phyloP scores from a whole-genome alignment of 1,140 invertebrate species.

The Schlechtendalia chinensis region DNA sequence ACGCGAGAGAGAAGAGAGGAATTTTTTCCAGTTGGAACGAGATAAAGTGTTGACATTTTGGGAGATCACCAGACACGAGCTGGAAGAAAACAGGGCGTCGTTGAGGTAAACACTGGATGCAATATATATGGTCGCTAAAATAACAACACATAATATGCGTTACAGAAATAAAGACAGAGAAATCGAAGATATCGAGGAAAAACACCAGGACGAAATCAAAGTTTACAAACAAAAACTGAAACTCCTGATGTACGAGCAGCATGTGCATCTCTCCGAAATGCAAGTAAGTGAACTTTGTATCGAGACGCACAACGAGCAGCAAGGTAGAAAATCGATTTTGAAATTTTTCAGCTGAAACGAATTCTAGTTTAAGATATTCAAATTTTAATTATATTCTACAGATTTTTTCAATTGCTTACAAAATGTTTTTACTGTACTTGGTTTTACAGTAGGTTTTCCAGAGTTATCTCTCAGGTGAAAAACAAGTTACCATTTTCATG shows the following conservation, averaged over 20 bases:
- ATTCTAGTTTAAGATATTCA: too few species aligned
- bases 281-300: constrained; percentile 57
- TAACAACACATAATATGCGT: background rate
- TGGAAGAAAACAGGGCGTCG: constrained; percentile 75
- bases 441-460: too few species aligned
- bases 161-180: constrained; percentile 79
- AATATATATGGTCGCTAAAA: background rate
- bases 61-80: constrained; percentile 83
- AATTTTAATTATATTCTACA: too few species aligned
- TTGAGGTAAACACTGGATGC: constrained; percentile 57
- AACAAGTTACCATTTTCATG: too few species aligned
- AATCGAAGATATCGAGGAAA: constrained; percentile 80
- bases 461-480: too few species aligned
- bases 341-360: too few species aligned
- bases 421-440: too few species aligned
- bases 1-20: constrained; percentile 88
- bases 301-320: too few species aligned
- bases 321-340: too few species aligned
- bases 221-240: constrained; percentile 90
- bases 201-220: constrained; percentile 83
- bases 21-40: constrained; percentile 91
- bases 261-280: constrained; percentile 74
- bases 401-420: too few species aligned
- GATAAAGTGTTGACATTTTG: constrained; percentile 93
- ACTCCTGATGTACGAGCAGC: constrained; percentile 87